Percentiles rank a stretch among this genome's conserved stretches.
These are phyloP conservation scores for Tapirus indicus DNA, from an alignment of 2,797 vertebrate genomes.

Conservation along the genomic window DNA sequence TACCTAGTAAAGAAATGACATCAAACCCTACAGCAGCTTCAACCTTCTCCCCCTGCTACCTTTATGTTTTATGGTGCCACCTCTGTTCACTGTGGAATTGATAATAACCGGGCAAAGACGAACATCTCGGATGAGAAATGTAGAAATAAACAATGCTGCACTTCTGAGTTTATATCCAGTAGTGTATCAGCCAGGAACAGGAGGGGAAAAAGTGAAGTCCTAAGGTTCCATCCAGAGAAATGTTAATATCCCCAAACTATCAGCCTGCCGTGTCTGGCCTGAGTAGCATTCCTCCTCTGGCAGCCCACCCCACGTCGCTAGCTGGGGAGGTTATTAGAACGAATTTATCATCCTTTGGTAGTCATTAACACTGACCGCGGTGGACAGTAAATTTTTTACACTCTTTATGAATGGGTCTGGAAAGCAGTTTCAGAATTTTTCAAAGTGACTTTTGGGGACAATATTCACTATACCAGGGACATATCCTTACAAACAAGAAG, in stretches of 20 bases:
- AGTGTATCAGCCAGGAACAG: constrained; percentile 20
- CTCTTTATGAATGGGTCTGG: constrained; percentile 74
- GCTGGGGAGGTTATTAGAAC: constrained; percentile 55
- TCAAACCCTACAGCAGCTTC: background rate
- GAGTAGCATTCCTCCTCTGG: background rate
- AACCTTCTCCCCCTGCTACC: background rate
- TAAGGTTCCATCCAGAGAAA: background rate
- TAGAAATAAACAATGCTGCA: constrained; percentile 49
- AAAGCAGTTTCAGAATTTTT: constrained; percentile 70
- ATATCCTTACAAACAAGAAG: constrained; percentile 7
- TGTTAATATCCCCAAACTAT: background rate
- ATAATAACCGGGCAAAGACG: constrained; percentile 62
- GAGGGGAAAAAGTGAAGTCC: background rate
- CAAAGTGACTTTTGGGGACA: constrained; percentile 73
- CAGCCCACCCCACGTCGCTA: background rate
- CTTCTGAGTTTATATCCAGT: constrained; percentile 26
- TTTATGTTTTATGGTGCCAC: constrained; percentile 49
- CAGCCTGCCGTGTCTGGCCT: background rate
- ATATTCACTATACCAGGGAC: constrained; percentile 53
- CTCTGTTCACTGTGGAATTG: constrained; percentile 23
- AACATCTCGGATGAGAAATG: constrained; percentile 45
- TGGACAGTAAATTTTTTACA: constrained; percentile 67
- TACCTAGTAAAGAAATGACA: constrained; percentile 50
- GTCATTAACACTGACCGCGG: constrained; percentile 56
- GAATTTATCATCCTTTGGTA: constrained; percentile 65